phyloP scores from a whole-genome alignment of 2,888 invertebrate species.

The Chalcis sispes region DNA sequence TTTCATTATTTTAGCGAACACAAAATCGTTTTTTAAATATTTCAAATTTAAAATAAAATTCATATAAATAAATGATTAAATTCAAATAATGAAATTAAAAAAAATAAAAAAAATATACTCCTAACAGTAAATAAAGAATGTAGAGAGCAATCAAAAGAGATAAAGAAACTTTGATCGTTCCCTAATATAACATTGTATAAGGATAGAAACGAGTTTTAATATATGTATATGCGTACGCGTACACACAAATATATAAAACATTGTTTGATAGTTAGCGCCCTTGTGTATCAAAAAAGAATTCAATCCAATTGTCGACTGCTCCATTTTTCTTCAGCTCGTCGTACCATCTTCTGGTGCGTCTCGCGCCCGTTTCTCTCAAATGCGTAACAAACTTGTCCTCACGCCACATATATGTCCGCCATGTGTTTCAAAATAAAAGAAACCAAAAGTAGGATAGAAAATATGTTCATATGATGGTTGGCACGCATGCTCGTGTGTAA shows the following conservation, averaged over 20 bases:
- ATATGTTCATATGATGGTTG: too few relatives aligned
- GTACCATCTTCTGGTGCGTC: not conserved
- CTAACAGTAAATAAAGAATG: not conserved
- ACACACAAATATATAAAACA: not conserved
- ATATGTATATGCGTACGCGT: not conserved
- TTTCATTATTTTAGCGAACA: too few relatives aligned
- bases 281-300: constrained; percentile 20
- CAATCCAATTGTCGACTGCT: constrained; percentile 26
- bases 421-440: too few relatives aligned
- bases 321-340: constrained; percentile 2
- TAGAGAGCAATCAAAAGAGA: not conserved
- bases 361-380: not conserved
- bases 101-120: not conserved
- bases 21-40: too few relatives aligned
- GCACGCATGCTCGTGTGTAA: too few relatives aligned
- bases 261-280: constrained; percentile 21
- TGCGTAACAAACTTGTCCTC: constrained; percentile 38
- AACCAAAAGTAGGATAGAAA: too few relatives aligned
- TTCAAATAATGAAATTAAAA: too few relatives aligned
- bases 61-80: too few relatives aligned
- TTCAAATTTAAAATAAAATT: too few relatives aligned
- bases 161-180: not conserved
- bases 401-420: too few relatives aligned
- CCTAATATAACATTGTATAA: too few relatives aligned
- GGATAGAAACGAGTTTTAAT: too few relatives aligned